phyloP scores from a whole-genome alignment of 2,888 invertebrate species.

The Bruchidius siliquastri region DNA sequence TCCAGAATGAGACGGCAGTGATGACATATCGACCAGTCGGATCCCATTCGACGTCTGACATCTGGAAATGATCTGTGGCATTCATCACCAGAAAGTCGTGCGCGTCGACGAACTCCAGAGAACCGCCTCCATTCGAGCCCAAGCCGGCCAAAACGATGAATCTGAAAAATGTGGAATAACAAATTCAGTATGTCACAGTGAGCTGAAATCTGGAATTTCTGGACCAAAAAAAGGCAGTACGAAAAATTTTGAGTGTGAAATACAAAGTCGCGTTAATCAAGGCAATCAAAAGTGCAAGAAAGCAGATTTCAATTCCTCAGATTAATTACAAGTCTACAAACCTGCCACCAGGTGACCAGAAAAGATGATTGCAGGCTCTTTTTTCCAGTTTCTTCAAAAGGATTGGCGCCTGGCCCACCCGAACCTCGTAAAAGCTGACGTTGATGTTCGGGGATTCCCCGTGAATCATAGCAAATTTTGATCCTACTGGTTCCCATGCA shows the following conservation, averaged over 20 bases:
- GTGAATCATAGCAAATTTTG: conserved; percentile 94
- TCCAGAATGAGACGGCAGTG: conserved; percentile 92
- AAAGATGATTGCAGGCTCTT: conserved; percentile 84
- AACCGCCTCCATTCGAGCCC: conserved; percentile 80
- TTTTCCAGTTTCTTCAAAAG: conserved; percentile 84
- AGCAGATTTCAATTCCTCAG: no score
- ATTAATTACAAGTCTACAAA: neutral
- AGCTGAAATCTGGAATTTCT: no score
- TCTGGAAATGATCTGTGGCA: conserved; percentile 85
- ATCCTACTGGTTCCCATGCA: conserved; percentile 97
- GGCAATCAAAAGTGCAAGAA: no score
- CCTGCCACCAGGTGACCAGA: conserved; percentile 95
- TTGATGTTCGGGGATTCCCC: conserved; percentile 82
- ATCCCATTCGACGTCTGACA: conserved; percentile 98
- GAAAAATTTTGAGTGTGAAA: no score
- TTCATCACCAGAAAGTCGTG: conserved; percentile 95
- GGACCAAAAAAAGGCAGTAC: no score
- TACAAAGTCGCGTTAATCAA: no score
- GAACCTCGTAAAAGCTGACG: conserved; percentile 90
- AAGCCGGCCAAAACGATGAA: conserved; percentile 92
- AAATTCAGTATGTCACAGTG: no score
- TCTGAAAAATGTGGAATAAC: no score
- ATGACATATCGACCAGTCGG: conserved; percentile 97
- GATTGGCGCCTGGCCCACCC: conserved; percentile 84
- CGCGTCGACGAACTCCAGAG: conserved; percentile 92